Evolutionary conservation across 2,888 invertebrate species (phyloP), one percentile per base, ranked within the genome.

Genomic region (Ophion costatus): DNA sequence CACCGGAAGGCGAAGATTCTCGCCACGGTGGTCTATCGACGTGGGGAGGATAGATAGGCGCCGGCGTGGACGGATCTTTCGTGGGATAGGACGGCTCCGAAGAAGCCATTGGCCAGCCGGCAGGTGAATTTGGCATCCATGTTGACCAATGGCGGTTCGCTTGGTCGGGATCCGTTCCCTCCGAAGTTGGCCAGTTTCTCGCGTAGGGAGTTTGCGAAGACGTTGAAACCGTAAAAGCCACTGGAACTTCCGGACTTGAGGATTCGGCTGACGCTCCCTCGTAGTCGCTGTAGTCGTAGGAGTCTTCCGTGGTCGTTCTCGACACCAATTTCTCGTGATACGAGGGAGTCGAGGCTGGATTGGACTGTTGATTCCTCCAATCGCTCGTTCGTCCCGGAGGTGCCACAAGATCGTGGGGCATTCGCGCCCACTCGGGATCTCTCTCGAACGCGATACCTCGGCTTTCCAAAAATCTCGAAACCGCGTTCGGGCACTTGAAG

Each of bases 401-500:
- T 38, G 71, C 57, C n/a, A 76, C 57, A 17, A 87, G 70, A 61
- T 92, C 93, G 5, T 83, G 78, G 0, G 75, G n/a, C 0, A 91
- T 83, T 11, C 56, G 79, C 1, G 45, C 77, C 93, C 93, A 93
- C 2, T 87, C 86, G 0, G 91, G 89, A 73, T 93, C 93, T 4
- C 74, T 86, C 9, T 91, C 91, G 17, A 91, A 91, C n/a, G 17
- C 73, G 4, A 93, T 81, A 0, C 87, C 80, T 0, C 86, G 91
- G 0, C 81, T 85, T 17, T 88, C 87, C 2, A 93, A 77, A 63
- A 90, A 92, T 5, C 83, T 75, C 3, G 88, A 87, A 0, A 92
- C 75, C 0, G 91, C 91, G 38, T 91, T 89, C 0, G 92, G 92
- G 24, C 93, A 93, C 66, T 90, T 90, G 75, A 93, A 92, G 0